phyloP scores from a whole-genome alignment of 1,140 invertebrate genomes.

The Frieseomelitta varia region DNA sequence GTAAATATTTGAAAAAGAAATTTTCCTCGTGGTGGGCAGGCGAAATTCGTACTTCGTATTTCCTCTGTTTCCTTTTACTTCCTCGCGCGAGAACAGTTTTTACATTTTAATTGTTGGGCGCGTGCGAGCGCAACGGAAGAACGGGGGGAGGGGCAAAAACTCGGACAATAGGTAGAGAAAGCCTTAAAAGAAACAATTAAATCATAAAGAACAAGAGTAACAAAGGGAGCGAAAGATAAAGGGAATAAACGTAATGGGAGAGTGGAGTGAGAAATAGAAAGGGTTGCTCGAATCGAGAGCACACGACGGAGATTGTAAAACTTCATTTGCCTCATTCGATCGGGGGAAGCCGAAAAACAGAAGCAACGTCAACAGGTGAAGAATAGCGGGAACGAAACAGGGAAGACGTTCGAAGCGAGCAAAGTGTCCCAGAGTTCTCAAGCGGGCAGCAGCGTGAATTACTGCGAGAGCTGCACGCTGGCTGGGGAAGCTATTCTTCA shows the following conservation, averaged over 20 bases:
- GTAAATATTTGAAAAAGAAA: background rate
- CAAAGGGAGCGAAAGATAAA: background rate
- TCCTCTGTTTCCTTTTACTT: no score
- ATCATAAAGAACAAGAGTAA: background rate
- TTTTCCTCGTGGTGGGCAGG: background rate
- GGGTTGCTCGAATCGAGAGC: background rate
- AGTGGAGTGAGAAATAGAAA: no score
- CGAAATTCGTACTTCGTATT: background rate
- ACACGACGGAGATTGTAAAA: constrained; percentile 3
- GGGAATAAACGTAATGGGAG: background rate
- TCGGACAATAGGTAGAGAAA: background rate
- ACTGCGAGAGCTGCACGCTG: constrained; percentile 52
- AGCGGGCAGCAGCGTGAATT: constrained; percentile 26
- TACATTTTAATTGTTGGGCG: background rate
- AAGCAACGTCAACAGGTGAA: constrained; percentile 40
- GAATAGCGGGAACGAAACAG: background rate
- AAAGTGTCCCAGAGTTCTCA: constrained; percentile 53
- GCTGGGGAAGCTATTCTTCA: constrained; percentile 34
- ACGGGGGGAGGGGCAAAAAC: background rate
- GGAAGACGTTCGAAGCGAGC: background rate
- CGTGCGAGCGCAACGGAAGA: background rate
- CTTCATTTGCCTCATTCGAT: constrained; percentile 2
- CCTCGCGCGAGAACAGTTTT: background rate
- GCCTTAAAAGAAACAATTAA: no score
- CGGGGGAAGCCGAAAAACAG: constrained; percentile 30